Percentiles rank a stretch among this genome's conserved stretches.
Conservation (phyloP, 92 coral and sea anemone species). For the Metridium senile region DNA sequence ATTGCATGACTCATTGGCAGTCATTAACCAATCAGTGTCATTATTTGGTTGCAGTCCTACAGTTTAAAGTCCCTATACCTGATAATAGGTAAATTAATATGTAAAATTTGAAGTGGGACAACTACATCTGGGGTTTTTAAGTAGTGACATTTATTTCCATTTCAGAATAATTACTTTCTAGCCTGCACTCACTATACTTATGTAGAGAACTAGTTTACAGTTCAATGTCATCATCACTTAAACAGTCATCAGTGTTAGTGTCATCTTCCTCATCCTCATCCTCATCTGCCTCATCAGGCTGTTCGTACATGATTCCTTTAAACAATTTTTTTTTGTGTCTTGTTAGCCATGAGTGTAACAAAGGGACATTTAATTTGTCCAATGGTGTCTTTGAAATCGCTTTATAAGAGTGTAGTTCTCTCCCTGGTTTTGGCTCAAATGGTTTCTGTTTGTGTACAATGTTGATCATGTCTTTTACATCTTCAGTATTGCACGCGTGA, state of each 20-base stretch:
- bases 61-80: too few species aligned
- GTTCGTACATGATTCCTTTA: not conserved
- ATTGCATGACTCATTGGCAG: too few species aligned
- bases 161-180: too few species aligned
- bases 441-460: constrained; percentile 37
- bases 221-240: not conserved
- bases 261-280: not conserved
- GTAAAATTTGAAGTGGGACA: too few species aligned
- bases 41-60: too few species aligned
- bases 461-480: constrained; percentile 44
- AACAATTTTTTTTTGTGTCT: constrained; percentile 38
- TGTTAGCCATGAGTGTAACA: constrained; percentile 64
- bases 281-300: not conserved
- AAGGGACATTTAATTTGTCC: constrained; percentile 49
- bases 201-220: not conserved
- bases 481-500: constrained; percentile 50
- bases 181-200: not conserved
- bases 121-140: too few species aligned
- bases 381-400: constrained; percentile 44
- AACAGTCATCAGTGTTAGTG: not conserved
- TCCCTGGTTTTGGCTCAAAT: constrained; percentile 29
- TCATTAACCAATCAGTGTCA: too few species aligned
- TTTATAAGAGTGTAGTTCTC: constrained; percentile 25
- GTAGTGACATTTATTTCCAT: too few species aligned
- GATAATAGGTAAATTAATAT: too few species aligned